Base-by-base conservation (phyloP, 2,888 invertebrate genomes). In the Carpatolechia fugitivella region DNA sequence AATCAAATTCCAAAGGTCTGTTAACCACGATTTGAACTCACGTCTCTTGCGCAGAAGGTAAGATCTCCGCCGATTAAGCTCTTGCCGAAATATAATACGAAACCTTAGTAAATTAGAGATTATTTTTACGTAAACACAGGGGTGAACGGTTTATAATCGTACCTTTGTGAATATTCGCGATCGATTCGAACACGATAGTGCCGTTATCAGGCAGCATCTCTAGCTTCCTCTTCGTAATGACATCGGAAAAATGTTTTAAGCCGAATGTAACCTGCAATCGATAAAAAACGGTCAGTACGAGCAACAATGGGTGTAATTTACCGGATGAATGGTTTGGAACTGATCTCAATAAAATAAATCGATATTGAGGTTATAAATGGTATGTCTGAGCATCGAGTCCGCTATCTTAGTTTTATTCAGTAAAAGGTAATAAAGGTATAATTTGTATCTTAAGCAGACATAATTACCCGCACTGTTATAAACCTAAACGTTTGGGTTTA, bases 121-220 rank as follows among this genome's bases (percentile, higher is more conserved):
- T 24, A 44, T 29, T 44, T 24, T 41, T 41, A 41, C 40, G 40
- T 41, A 41, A 41, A 18, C 18, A 41, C 11, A 20, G 13, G 6
- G n/a, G 20, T 16, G 29, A 50, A 38, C 14, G 50, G 3, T 49
- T 50, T 14, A 20, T 50, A 38, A 50, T 13, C 13, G 38, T 80
- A 92, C 92, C 92, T 85, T 94, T 93, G 84, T 96, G 96, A 83
- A 97, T 96, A 76, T 95, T 94, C 76, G 97, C 96, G 65, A 98
- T 96, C 55, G 96, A 96, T 84, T 98, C 98, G 78, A 98, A 92
- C 61, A 98, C 96, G 71, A 98, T 95, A 50, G 97, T 97, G 60
- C 97, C 97, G 83, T 98, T 97, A 61, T 97, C 98, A 1, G 98
- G 97, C 68, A 98, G 90, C 93, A 98, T 97, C 91, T 98, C 97